Percentiles rank a stretch among this genome's conserved stretches.
Conservation (phyloP, 2,113 vertebrate genomes). For the Osmerus eperlanus region DNA sequence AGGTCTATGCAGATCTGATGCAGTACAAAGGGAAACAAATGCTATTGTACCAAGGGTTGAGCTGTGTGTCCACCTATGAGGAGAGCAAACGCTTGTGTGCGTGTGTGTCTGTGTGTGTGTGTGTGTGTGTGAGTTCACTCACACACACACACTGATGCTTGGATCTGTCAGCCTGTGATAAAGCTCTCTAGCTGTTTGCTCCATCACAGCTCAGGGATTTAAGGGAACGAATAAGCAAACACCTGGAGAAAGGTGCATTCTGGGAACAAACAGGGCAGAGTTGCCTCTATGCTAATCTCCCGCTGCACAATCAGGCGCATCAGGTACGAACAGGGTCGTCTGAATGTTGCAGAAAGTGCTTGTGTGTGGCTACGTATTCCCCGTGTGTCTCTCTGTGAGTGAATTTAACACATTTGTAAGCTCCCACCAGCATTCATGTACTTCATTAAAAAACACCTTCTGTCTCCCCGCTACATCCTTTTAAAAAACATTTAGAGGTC, state of each 20-base stretch:
- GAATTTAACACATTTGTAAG: neutral
- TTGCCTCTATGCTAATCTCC: neutral
- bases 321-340: neutral
- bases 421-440: neutral
- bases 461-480: slow-evolving; percentile 31
- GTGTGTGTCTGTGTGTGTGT: no score
- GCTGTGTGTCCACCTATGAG: slow-evolving; percentile 38
- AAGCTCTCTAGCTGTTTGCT: slow-evolving; percentile 26
- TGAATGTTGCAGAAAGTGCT: no score
- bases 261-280: slow-evolving; percentile 32
- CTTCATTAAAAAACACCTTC: neutral
- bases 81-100: slow-evolving; percentile 43
- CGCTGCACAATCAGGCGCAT: neutral
- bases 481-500: slow-evolving; percentile 38
- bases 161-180: slow-evolving; percentile 18
- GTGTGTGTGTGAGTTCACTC: neutral
- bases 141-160: neutral
- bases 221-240: slow-evolving; percentile 42
- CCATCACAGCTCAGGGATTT: slow-evolving; percentile 31
- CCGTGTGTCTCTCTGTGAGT: neutral
- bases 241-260: slow-evolving; percentile 31
- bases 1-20: neutral
- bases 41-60: neutral
- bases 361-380: neutral
- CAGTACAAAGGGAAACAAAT: no score